phyloP scores from a whole-genome alignment of 2,888 invertebrate species.

The Calameuta filiformis region DNA sequence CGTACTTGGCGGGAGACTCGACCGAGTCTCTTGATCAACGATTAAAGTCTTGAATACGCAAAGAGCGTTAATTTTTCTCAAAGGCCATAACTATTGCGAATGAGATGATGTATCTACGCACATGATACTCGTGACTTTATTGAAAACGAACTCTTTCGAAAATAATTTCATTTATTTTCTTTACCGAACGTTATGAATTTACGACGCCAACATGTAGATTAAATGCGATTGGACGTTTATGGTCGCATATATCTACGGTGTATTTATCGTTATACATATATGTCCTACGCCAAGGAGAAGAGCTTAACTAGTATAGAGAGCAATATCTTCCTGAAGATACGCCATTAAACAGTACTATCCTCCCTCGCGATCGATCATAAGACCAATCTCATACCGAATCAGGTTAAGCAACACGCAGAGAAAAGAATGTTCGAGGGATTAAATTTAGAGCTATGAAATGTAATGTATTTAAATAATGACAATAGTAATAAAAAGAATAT shows the following conservation, averaged over 20 bases:
- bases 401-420: not conserved
- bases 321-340: not conserved
- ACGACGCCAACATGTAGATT: not conserved
- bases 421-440: not conserved
- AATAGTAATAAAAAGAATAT: not conserved
- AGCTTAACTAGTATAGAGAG: not conserved
- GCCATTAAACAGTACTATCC: not conserved
- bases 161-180: not conserved
- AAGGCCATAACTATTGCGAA: not conserved
- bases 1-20: too few relatives aligned
- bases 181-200: not conserved
- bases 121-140: not conserved
- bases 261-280: not conserved
- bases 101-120: not conserved
- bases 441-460: not conserved
- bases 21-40: too few relatives aligned
- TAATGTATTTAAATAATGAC: too few relatives aligned
- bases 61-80: not conserved
- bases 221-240: not conserved
- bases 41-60: not conserved
- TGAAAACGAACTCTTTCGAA: not conserved
- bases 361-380: not conserved
- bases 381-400: not conserved
- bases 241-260: not conserved
- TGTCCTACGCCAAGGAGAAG: not conserved